Evolutionary conservation across 1,140 invertebrate species (phyloP), one percentile per base, ranked within the genome.

Genomic region (Gonatopus flavifemur): DNA sequence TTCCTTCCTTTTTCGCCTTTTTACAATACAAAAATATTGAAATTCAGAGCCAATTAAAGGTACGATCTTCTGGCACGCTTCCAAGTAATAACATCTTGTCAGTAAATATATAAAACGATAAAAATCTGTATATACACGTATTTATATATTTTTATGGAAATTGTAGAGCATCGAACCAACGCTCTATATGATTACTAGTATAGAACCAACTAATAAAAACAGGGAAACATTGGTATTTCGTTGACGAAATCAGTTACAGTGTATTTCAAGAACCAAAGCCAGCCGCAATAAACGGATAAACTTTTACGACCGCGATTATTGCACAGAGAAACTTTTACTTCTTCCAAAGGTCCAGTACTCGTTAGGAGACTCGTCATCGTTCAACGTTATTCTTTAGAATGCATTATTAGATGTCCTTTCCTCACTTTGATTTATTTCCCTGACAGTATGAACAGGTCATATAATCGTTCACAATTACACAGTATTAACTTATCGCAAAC

Each of bases 241-340:
- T 64, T 72, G 60, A 62, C 54, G 59, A 68, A 69, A 69, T 65
- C 57, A 62, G 56, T 67, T 51, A 57, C 44, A 41, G 55, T 35
- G 45, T 35, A 37, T 58, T 64, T 61, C 35, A 52, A 52, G 49
- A 53, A 49, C 46, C 64, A 64, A 65, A 65, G 57, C 44, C 49
- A 7, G 43, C 43, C 31, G 57, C 46, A 70, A 75, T 72, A 76
- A 74, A 75, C 39, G 50, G 54, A 70, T 70, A 66, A 64, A 70
- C 40, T 59, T 72, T 68, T 73, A 71, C 43, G 63, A 49, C 52
- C 35, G 41, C 52, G 64, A 69, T 70, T 69, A 67, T 64, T 62
- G 54, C 51, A 57, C 45, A 55, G 55, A 48, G 50, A 70, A 67
- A 62, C 52, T 69, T 69, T 76, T 67, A 61, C 62, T 59, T 66